Conservation (phyloP, 2,797 vertebrate genomes). For the Petrocephalus schoutedeni region DNA sequence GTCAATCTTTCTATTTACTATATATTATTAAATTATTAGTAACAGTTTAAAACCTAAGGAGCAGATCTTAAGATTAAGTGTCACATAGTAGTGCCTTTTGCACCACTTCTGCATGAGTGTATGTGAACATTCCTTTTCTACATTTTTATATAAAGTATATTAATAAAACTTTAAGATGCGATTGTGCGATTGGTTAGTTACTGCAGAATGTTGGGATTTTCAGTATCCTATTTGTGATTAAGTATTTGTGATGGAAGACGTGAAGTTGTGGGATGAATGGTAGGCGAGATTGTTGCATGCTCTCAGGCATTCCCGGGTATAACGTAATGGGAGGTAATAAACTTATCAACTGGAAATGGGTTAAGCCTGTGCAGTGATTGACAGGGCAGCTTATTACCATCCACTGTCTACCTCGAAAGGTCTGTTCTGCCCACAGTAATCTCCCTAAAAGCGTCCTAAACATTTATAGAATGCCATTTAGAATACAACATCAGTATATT, state of each 20-base stretch:
- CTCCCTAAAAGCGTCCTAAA: neutral
- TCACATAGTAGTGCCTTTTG: neutral
- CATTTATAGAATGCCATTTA: neutral
- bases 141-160: neutral
- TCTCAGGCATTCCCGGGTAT: neutral
- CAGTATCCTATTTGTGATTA: neutral
- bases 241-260: slow-evolving; percentile 1
- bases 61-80: neutral
- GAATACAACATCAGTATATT: neutral
- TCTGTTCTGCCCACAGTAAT: neutral
- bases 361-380: neutral
- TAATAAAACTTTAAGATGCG: neutral
- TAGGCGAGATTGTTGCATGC: neutral
- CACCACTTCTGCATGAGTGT: neutral
- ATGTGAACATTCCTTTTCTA: neutral
- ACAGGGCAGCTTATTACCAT: neutral
- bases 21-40: neutral
- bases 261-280: neutral
- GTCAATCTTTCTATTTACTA: neutral
- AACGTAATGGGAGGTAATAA: neutral
- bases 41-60: neutral
- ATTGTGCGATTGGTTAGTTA: neutral
- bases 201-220: neutral
- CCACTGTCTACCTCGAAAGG: neutral
- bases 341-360: neutral